Evolutionary conservation across 2,113 vertebrate species (phyloP), one percentile per base, ranked within the genome.

Genomic region (Halcyon senegalensis): DNA sequence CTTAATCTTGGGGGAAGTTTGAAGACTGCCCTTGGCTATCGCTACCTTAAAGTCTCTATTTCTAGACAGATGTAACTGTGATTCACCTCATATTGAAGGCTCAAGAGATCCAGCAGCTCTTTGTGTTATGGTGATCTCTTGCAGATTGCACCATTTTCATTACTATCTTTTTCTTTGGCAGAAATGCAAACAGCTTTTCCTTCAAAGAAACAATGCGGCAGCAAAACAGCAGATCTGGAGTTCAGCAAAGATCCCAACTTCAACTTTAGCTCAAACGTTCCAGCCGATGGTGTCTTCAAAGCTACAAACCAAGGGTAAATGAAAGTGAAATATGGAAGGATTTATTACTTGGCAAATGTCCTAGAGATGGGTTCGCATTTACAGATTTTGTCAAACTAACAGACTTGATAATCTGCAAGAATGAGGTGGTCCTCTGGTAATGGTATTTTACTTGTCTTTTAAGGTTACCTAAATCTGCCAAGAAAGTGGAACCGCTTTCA

Each of bases 381-480:
- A 46, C 30, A 30, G 31, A 5, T 33, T 53, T 59, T 69, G 31
- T 76, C n/a, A 39, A 16, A 24, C 43, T 43, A 41, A 50, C 17
- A 13, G 66, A 11, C 46, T 48, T 37, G 20, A 12, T 56, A 31
- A 39, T 30, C 44, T 78, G 60, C 59, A 76, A 73, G 55, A 55
- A 51, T 37, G 14, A 7, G 14, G 37, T 11, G 25, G 15, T 50
- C 27, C 53, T 58, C 43, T 58, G 50, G 21, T 87, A 80, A 94
- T 12, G 56, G 73, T 62, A 3, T 82, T 91, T 64, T 76, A 21
- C 20, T 13, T 10, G 0, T 84, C 59, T 39, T 90, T 90, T 70
- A 69, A 97, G 95, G 91, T 63, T 96, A 60, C 64, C 41, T 27
- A 98, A 98, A 60, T 93, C 96, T 80, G 37, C 55, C 25, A 98